These are phyloP conservation scores for Dinomys branickii DNA, from an alignment of 2,113 vertebrate genomes.

Conservation along the genomic window DNA sequence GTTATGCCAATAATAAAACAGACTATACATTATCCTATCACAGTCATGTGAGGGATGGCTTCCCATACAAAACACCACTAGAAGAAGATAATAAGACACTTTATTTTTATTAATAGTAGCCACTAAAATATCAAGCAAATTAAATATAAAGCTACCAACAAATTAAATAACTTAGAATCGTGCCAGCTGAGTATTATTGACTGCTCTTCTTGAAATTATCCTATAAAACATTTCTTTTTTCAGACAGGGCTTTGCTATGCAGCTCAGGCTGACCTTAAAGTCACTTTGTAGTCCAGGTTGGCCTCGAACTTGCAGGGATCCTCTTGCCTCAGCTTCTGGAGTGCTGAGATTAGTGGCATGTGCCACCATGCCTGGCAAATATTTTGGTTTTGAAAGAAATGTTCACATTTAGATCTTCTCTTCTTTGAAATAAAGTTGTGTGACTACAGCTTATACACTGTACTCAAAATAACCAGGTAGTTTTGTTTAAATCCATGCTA, in stretches of 20 bases:
- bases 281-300: neutral
- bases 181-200: neutral
- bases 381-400: neutral
- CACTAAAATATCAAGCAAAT: slow-evolving; percentile 40
- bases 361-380: neutral
- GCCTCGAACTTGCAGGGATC: neutral
- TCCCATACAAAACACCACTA: neutral
- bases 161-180: slow-evolving; percentile 9
- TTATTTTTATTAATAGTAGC: slow-evolving; percentile 42
- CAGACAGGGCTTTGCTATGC: neutral
- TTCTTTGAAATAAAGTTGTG: neutral
- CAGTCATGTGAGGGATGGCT: neutral
- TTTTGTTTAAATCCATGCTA: neutral
- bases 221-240: neutral
- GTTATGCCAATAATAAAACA: neutral
- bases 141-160: neutral
- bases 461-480: neutral
- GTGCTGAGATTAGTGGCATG: neutral
- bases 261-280: neutral
- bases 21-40: neutral
- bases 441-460: neutral
- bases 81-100: neutral
- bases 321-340: neutral
- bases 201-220: neutral
- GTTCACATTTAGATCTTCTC: neutral